Conservation (phyloP, 1,140 invertebrate species). For the Drosophila lini region DNA sequence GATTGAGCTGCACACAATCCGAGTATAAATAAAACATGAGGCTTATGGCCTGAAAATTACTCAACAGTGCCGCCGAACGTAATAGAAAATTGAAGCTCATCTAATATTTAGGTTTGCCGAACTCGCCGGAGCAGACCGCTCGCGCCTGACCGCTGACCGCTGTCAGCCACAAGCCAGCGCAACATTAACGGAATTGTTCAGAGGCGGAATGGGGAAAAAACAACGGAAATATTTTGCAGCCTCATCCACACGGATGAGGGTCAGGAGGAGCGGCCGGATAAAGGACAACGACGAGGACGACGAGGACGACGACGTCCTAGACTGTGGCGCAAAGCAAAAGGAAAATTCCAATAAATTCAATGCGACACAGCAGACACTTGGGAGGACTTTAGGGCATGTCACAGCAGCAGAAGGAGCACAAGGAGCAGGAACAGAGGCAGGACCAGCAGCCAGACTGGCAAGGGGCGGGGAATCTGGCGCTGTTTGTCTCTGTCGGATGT, state of each 20-base stretch:
- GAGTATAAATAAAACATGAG: conserved; percentile 68
- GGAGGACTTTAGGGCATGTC: conserved; percentile 79
- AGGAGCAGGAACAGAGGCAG: neutral
- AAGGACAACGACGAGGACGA: conserved; percentile 18
- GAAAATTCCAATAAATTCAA: conserved; percentile 83
- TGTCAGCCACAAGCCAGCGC: conserved; percentile 65
- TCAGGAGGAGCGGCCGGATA: conserved; percentile 23
- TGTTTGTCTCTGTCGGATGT: conserved; percentile 69
- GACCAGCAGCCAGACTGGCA: conserved; percentile 35
- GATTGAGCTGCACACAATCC: conserved; percentile 53
- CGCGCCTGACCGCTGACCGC: conserved; percentile 63
- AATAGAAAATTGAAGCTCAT: conserved; percentile 71
- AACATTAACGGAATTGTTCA: conserved; percentile 77
- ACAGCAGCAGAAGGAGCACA: conserved; percentile 47
- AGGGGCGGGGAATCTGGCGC: conserved; percentile 18
- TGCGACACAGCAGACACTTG: conserved; percentile 81
- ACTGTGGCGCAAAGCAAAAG: conserved; percentile 58
- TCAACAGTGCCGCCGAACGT: conserved; percentile 37
- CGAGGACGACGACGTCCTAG: conserved; percentile 35
- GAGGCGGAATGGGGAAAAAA: conserved; percentile 31
- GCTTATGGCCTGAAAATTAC: conserved; percentile 68
- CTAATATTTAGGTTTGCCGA: conserved; percentile 70
- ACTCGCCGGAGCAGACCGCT: conserved; percentile 29
- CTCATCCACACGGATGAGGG: conserved; percentile 21
- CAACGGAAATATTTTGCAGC: conserved; percentile 62